Conservation (phyloP, 2,888 invertebrate species). For the Heliconius sara region DNA sequence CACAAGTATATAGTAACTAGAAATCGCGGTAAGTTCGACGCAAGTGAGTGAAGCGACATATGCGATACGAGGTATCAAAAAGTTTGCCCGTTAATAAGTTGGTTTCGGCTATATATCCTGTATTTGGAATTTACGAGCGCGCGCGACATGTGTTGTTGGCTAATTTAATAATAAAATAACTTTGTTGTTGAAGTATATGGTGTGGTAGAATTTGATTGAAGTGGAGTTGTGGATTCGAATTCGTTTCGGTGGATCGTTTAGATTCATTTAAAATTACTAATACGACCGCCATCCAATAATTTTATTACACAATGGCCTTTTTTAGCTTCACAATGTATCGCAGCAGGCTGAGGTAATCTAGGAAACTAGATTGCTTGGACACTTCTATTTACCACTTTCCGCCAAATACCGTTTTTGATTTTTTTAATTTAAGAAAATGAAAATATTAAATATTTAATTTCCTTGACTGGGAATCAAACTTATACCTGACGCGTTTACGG, state of each 20-base stretch:
- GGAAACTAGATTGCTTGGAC: too few relatives aligned
- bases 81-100: constrained; percentile 53
- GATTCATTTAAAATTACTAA: too few relatives aligned
- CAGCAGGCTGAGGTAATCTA: too few relatives aligned
- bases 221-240: background rate
- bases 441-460: too few relatives aligned
- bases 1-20: background rate
- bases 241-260: background rate
- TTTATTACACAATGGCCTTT: too few relatives aligned
- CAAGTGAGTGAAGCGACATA: constrained; percentile 36
- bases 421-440: too few relatives aligned
- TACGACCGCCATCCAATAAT: too few relatives aligned
- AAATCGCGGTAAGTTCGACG: constrained; percentile 18
- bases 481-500: too few relatives aligned
- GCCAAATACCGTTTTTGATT: too few relatives aligned
- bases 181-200: background rate
- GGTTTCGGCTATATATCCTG: constrained; percentile 46
- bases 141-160: constrained; percentile 28
- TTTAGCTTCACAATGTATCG: too few relatives aligned
- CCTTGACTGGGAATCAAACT: too few relatives aligned
- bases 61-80: constrained; percentile 50
- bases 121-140: constrained; percentile 38
- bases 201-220: background rate
- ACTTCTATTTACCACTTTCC: too few relatives aligned
- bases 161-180: constrained; percentile 32